Evolutionary conservation across 2,113 vertebrate genomes (phyloP).

Genomic region (Spermophilus dauricus): DNA sequence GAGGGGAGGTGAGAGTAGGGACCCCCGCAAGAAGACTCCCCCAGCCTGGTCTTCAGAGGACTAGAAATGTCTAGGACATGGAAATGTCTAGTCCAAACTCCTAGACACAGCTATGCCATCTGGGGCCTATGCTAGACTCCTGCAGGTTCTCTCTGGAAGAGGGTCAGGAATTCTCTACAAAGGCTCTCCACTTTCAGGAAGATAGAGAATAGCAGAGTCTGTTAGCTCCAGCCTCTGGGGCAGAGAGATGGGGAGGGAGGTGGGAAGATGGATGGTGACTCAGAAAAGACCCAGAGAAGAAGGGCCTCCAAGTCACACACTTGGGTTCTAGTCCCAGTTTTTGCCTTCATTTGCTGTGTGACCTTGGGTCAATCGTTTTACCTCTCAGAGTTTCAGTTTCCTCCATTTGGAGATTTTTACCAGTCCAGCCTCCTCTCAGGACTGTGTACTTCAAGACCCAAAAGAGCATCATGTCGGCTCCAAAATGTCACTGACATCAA

Average conservation of each 20-base stretch:
- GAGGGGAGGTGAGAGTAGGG: background rate
- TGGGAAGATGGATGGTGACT: background rate
- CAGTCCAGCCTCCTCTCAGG: background rate
- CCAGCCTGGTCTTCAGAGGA: background rate
- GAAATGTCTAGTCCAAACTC: background rate
- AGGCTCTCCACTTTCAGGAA: background rate
- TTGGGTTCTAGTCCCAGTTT: background rate
- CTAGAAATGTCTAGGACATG: no score
- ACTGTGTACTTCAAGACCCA: background rate
- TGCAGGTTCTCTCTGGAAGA: background rate
- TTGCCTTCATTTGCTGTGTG: background rate
- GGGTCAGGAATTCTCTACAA: background rate
- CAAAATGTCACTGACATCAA: background rate
- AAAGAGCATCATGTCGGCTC: background rate
- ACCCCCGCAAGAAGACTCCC: background rate
- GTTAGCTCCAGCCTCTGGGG: background rate
- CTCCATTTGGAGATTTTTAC: background rate
- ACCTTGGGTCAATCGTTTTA: background rate
- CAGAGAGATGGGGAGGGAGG: background rate
- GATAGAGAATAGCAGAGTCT: background rate
- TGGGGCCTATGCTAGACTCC: background rate
- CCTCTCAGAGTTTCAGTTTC: constrained; percentile 10
- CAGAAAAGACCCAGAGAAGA: background rate
- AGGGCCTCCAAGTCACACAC: background rate
- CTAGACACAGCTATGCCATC: background rate